These are phyloP conservation scores for Halyomorpha halys DNA, from an alignment of 1,140 invertebrate genomes.

Conservation along the genomic window DNA sequence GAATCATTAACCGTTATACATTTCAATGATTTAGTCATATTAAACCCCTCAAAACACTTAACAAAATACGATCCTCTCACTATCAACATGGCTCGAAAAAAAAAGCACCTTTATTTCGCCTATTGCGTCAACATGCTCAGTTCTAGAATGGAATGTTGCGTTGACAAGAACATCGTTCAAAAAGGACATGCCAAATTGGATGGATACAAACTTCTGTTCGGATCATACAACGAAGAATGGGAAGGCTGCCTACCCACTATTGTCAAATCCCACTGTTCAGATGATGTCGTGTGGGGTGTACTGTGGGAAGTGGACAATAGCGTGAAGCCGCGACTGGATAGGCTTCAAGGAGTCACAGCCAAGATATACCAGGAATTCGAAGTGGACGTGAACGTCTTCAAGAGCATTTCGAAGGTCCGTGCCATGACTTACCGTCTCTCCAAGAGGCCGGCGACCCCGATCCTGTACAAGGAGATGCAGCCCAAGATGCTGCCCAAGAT, in stretches of 20 bases:
- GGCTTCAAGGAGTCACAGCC: constrained; percentile 16
- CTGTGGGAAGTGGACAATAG: constrained; percentile 23
- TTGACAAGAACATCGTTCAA: constrained; percentile 14
- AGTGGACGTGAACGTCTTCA: background rate
- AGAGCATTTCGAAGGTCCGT: background rate
- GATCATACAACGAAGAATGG: background rate
- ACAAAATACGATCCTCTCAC: too few species aligned
- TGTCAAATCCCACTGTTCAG: too few species aligned
- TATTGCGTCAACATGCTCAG: constrained; percentile 26
- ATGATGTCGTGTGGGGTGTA: background rate
- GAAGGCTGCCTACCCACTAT: background rate
- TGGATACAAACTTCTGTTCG: background rate
- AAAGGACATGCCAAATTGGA: constrained; percentile 19
- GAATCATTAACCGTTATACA: too few species aligned
- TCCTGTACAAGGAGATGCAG: background rate
- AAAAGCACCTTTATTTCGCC: constrained; percentile 24
- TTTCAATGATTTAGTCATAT: too few species aligned
- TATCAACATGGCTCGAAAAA: background rate
- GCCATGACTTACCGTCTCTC: constrained; percentile 21
- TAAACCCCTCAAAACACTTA: too few species aligned
- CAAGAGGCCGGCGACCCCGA: background rate
- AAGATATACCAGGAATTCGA: constrained; percentile 14
- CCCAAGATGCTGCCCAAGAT: too few species aligned
- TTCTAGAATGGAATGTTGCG: constrained; percentile 24
- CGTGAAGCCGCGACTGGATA: constrained; percentile 1